These are phyloP conservation scores for Pseudorectes ferrugineus DNA, from an alignment of 2,113 vertebrate genomes.

Conservation along the genomic window DNA sequence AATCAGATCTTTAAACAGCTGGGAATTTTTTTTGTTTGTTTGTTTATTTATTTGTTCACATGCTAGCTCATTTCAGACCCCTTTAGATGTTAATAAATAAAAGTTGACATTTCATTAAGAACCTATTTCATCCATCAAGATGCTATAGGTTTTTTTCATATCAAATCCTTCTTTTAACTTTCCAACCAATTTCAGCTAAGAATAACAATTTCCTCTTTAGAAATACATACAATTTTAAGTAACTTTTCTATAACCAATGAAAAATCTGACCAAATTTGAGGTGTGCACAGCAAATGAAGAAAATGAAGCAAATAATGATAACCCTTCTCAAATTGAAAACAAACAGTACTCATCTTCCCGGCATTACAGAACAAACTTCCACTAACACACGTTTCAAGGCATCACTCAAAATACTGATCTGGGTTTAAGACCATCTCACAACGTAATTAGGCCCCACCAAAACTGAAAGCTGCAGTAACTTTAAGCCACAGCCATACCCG, in stretches of 20 bases:
- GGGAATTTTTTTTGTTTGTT: neutral
- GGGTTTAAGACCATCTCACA: neutral
- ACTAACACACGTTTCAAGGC: neutral
- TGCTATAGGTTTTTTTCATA: neutral
- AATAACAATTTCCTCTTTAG: neutral
- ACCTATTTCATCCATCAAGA: neutral
- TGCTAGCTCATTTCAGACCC: neutral
- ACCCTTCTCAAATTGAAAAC: slow-evolving; percentile 48
- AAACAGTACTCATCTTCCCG: slow-evolving; percentile 39
- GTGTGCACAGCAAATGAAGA: neutral
- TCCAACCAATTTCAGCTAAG: neutral
- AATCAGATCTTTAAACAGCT: neutral
- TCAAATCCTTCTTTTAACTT: neutral
- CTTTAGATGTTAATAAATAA: neutral
- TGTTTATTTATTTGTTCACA: neutral
- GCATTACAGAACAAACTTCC: slow-evolving; percentile 7
- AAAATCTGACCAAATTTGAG: neutral
- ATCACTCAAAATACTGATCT: neutral
- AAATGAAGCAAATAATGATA: slow-evolving; percentile 57
- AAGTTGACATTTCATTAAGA: neutral
- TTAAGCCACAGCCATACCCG: slow-evolving; percentile 78
- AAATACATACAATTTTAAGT: neutral
- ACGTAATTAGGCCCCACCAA: neutral
- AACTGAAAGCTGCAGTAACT: slow-evolving; percentile 63
- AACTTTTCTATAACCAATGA: neutral